Evolutionary conservation across 2,113 vertebrate genomes (phyloP).

Genomic region (Colinus virginianus): DNA sequence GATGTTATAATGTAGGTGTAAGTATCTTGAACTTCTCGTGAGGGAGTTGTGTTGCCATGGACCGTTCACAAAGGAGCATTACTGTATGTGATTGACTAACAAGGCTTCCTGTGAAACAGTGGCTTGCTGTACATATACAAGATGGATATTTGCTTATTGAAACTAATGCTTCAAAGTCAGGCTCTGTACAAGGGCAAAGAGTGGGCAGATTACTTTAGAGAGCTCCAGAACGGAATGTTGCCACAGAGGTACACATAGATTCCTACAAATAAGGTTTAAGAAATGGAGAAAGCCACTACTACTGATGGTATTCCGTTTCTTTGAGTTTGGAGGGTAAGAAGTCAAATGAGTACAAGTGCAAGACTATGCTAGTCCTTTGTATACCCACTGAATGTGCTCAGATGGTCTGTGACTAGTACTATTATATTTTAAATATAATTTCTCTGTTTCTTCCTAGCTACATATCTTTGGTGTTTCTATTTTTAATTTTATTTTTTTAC

Average conservation of each 20-base stretch:
- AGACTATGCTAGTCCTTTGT: background rate
- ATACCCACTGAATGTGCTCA: background rate
- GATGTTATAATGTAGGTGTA: background rate
- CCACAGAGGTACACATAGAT: background rate
- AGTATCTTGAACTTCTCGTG: background rate
- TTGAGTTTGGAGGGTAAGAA: background rate
- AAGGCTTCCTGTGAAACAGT: background rate
- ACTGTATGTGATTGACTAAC: background rate
- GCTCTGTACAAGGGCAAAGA: background rate
- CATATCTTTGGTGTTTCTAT: background rate
- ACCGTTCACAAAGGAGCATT: accelerated
- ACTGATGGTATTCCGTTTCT: background rate
- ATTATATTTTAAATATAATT: background rate
- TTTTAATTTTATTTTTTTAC: background rate
- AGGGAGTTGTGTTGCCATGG: background rate
- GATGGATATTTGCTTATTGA: background rate
- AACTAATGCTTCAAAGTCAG: background rate
- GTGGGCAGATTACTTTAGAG: background rate
- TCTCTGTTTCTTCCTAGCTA: background rate
- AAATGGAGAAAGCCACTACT: background rate
- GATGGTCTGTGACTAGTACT: background rate
- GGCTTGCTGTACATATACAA: background rate
- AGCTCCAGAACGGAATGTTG: background rate
- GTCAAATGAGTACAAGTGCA: background rate
- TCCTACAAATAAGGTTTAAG: background rate